Conservation (phyloP, 2,888 invertebrate genomes). For the Chromoteleia sp. region DNA sequence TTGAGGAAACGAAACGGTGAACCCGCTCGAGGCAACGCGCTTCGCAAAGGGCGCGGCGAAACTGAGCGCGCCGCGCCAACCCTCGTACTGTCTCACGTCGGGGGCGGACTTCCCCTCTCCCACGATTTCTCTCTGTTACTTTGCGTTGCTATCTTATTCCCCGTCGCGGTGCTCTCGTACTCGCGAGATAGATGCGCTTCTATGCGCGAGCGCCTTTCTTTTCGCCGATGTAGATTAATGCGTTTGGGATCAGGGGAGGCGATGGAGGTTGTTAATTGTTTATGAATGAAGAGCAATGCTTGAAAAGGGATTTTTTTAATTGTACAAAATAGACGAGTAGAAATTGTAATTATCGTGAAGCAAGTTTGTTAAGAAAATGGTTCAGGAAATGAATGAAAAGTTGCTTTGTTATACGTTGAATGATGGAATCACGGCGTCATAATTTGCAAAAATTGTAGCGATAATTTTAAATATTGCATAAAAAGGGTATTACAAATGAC, state of each 20-base stretch:
- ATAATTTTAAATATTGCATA: no score
- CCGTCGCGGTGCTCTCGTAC: slow-evolving; percentile 39
- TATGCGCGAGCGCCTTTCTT: slow-evolving; percentile 42
- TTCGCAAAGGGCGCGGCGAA: slow-evolving; percentile 84
- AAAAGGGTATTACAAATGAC: no score
- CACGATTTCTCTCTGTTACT: slow-evolving; percentile 56
- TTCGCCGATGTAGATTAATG: slow-evolving; percentile 44
- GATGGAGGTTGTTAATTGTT: slow-evolving; percentile 34
- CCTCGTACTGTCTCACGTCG: slow-evolving; percentile 72
- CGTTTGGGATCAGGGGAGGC: slow-evolving; percentile 15
- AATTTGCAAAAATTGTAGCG: no score
- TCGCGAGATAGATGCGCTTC: slow-evolving; percentile 43
- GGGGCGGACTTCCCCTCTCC: slow-evolving; percentile 57
- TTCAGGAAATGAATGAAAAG: no score
- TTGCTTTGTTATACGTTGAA: no score
- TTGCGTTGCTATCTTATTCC: slow-evolving; percentile 65
- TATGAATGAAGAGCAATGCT: slow-evolving; percentile 25
- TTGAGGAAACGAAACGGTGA: slow-evolving; percentile 64
- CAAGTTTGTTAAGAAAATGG: no score
- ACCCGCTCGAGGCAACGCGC: slow-evolving; percentile 79
- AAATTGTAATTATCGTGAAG: no score
- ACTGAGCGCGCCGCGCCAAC: slow-evolving; percentile 81
- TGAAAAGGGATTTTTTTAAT: no score
- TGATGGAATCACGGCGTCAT: no score
- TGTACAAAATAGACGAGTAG: no score